Conservation (phyloP, 2,888 invertebrate genomes). For the Tetragonula carbonaria region DNA sequence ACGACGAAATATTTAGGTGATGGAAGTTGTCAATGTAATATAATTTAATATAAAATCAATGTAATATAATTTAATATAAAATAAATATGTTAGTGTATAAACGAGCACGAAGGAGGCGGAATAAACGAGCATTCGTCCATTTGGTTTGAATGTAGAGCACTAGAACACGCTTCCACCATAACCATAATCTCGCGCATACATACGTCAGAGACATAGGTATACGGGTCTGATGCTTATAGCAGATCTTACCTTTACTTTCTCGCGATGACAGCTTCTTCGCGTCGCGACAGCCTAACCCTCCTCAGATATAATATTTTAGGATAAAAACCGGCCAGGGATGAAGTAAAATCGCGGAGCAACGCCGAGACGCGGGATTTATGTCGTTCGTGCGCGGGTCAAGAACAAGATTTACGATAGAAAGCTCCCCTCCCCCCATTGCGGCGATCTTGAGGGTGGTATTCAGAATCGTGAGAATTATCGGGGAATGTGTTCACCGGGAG, state of each 20-base stretch:
- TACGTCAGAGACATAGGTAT: background rate
- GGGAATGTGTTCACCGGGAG: constrained; percentile 24
- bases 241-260: background rate
- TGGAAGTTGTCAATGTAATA: too few relatives aligned
- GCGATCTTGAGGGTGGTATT: constrained; percentile 43
- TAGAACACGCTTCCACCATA: background rate
- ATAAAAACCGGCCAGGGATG: constrained; percentile 49
- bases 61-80: too few relatives aligned
- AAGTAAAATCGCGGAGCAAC: constrained; percentile 57
- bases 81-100: too few relatives aligned
- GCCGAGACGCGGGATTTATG: constrained; percentile 50
- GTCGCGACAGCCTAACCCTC: constrained; percentile 12
- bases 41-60: too few relatives aligned
- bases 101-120: too few relatives aligned
- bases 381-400: constrained; percentile 48
- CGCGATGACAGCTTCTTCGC: constrained; percentile 2
- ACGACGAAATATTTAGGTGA: too few relatives aligned
- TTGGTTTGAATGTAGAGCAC: too few relatives aligned
- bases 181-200: background rate
- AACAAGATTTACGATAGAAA: constrained; percentile 59
- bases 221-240: background rate
- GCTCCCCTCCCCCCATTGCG: constrained; percentile 29
- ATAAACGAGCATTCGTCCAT: too few relatives aligned
- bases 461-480: constrained; percentile 50
- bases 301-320: constrained; percentile 59